Percentiles rank a stretch among this genome's conserved stretches.
These are phyloP conservation scores for Astropecten irregularis DNA, from an alignment of 53 echinoderm and acorn worm genomes.

Conservation along the genomic window DNA sequence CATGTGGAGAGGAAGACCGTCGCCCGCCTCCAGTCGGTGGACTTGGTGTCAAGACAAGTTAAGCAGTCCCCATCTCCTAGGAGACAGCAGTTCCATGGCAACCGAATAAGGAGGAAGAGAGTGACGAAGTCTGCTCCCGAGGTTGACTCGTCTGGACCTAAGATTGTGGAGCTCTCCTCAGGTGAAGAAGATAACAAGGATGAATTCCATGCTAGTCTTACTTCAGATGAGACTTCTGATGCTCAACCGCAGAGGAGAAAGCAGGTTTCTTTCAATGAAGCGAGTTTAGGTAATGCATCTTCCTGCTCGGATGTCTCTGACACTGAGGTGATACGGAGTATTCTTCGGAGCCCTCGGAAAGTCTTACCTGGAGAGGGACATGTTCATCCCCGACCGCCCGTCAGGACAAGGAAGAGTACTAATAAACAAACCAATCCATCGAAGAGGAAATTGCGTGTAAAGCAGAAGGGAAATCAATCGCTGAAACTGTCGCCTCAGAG, in stretches of 20 bases:
- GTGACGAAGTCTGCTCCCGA: neutral
- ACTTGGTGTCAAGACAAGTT: neutral
- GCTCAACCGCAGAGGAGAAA: constrained; percentile 5
- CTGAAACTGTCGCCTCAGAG: neutral
- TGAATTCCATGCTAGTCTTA: neutral
- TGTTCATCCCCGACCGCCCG: neutral
- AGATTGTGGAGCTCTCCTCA: neutral
- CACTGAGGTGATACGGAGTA: constrained; percentile 61
- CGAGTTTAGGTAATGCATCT: neutral
- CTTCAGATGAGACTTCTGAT: neutral
- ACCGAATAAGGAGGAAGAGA: neutral
- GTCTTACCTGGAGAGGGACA: neutral
- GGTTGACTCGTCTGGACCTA: neutral
- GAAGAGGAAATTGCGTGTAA: neutral
- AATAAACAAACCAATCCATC: neutral
- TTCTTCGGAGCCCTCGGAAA: constrained; percentile 71
- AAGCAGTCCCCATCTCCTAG: neutral
- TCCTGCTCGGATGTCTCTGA: constrained; percentile 36
- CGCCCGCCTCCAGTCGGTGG: constrained; percentile 29
- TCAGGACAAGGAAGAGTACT: neutral
- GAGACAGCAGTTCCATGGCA: neutral
- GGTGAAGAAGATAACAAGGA: neutral
- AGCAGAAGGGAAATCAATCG: neutral
- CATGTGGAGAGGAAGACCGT: constrained; percentile 70
- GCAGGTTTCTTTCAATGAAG: constrained; percentile 2